Base-by-base conservation (phyloP, 53 echinoderm and acorn worm genomes). In the Stichopus horrens region DNA sequence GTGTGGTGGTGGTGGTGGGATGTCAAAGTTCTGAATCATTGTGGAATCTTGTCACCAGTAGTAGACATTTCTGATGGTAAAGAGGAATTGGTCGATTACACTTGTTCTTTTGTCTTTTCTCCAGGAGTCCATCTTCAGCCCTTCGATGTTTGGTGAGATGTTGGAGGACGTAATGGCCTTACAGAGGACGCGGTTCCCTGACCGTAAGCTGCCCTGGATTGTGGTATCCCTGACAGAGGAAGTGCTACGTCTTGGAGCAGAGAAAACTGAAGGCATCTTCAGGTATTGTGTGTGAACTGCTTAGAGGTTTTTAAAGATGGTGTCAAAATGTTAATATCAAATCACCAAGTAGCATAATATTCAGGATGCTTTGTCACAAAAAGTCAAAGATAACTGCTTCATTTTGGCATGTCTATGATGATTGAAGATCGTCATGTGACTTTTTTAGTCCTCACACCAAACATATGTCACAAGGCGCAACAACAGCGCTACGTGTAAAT, bases 111-210 rank as follows among this genome's bases (percentile, higher is more conserved):
- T 79, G 6, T 4, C 57, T 74, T 74, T 18, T 60, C 57, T 52
- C 6, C 74, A 96, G 95, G 87, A 93, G 56, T 94, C 98, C 76
- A 93, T 98, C 93, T 98, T 95, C 90, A 92, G 91, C 67, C 98
- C 98, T 7, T 98, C 98, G 53, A 90, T 98, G 94, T 98, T 98
- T 92, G 98, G 95, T 21, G 95, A 93, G 74, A 94, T 93, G 52
- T 86, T 98, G 58, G 95, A 98, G 37, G 98, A 98, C 56, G 98
- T 94, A 18, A 95, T 98, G 98, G 95, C 94, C n/a, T 89, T 98
- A 55, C 98, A 98, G 92, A 93, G 93, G 83, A 94, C 94, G 5
- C 89, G 95, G 71, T 98, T 98, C 63, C 98, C 98, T 0, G 94
- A 98, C 74, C 88, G 92, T 11, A 57, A 90, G 14, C 91, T 98